A percentile compares a stretch with the other conserved stretches of the same genome.
These are phyloP conservation scores for Epistrophe grossulariae DNA, from an alignment of 2,888 invertebrate species.

Conservation along the genomic window DNA sequence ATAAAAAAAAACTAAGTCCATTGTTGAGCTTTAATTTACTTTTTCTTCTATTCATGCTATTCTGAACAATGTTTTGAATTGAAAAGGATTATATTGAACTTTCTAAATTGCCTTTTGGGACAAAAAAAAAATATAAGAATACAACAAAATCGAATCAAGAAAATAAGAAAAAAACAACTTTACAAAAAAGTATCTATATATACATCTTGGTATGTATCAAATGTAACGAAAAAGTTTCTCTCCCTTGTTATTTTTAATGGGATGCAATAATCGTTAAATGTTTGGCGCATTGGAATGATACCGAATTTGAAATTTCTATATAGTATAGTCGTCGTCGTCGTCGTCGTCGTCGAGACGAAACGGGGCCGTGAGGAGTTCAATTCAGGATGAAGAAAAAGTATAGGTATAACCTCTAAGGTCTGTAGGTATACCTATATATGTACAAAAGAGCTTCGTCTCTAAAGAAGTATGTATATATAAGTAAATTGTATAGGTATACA, in stretches of 20 bases:
- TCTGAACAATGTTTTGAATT: conserved; percentile 58
- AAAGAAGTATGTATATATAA: background rate
- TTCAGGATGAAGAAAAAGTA: conserved; percentile 4
- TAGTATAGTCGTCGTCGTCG: no score
- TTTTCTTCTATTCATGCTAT: conserved; percentile 44
- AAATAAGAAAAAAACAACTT: conserved; percentile 36
- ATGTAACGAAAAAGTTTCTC: conserved; percentile 82
- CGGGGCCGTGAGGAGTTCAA: conserved; percentile 47
- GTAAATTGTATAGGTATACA: background rate
- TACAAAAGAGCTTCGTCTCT: conserved; percentile 12
- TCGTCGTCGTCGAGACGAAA: conserved; percentile 62
- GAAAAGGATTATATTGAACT: conserved; percentile 75
- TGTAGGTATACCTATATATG: background rate
- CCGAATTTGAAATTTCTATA: conserved; percentile 54
- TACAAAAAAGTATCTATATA: background rate
- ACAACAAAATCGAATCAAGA: conserved; percentile 65
- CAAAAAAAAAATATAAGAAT: conserved; percentile 43
- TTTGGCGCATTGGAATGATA: conserved; percentile 77
- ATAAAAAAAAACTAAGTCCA: conserved; percentile 43
- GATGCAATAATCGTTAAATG: conserved; percentile 83
- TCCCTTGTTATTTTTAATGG: conserved; percentile 83
- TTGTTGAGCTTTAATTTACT: conserved; percentile 59
- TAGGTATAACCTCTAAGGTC: background rate
- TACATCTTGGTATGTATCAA: conserved; percentile 76
- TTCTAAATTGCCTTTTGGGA: conserved; percentile 55